Conservation (phyloP, 2,888 invertebrate genomes). For the Cylindroiulus punctatus region DNA sequence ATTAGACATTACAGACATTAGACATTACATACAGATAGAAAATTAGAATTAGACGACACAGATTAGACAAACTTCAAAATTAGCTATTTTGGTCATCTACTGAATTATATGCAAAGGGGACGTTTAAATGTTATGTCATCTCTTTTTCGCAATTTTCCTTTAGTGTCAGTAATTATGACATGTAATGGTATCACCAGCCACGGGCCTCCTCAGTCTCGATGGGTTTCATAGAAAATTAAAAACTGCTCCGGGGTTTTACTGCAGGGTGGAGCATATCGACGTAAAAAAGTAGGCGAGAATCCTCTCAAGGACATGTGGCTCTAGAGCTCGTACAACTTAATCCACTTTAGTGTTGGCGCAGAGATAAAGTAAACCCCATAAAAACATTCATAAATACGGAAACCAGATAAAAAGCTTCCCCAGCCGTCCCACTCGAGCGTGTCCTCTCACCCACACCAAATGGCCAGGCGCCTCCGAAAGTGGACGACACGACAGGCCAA, state of each 20-base stretch:
- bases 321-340: not conserved
- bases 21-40: no score
- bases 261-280: not conserved
- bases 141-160: no score
- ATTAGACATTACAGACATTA: no score
- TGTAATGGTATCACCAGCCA: no score
- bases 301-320: slow-evolving; percentile 4
- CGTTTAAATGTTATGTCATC: no score
- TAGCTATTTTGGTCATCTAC: no score
- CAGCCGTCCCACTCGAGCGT: slow-evolving; percentile 14
- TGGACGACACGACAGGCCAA: not conserved
- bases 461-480: not conserved
- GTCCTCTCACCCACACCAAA: slow-evolving; percentile 8
- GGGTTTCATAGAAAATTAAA: not conserved
- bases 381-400: slow-evolving; percentile 29
- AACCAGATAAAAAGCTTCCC: slow-evolving; percentile 15
- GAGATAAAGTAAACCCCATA: slow-evolving; percentile 6
- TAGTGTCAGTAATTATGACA: no score
- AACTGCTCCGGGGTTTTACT: not conserved
- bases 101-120: no score
- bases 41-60: no score
- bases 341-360: not conserved
- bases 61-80: no score
- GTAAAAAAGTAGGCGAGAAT: not conserved
- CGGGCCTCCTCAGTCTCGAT: no score